Base-by-base conservation (phyloP, 2,888 invertebrate species). In the Cryptops parisi region DNA sequence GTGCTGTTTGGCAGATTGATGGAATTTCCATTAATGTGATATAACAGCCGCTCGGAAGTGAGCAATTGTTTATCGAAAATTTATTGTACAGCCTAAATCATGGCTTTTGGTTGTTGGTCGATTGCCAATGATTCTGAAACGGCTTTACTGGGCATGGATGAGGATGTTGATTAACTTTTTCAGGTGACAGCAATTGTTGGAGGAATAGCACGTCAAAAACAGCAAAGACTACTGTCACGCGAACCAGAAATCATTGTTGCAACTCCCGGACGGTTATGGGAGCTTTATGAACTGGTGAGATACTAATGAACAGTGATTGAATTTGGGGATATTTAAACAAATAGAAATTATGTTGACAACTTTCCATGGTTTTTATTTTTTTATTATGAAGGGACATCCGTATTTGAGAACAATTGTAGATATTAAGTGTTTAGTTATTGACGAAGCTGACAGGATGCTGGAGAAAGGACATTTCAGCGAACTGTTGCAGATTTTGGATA, bases 381-480 rank as follows among this genome's bases (percentile, higher is more conserved):
- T 23, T 9, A 12, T 45, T 25, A 2, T 6, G 9, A 9, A 21
- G 12, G 12, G 22, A 5, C 17, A 44, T 3, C 12, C 38, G 15
- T 50, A 27, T 47, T 45, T 67, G 63, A 51, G 39, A 21, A 49
- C 26, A 33, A 33, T 33, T 9, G 33, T 6, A 33, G 33, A 33
- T 33, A 15, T 61, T 4, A 55, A 54, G 27, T 89, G 81, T 68
- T 72, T 98, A 57, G 94, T 90, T 0, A 87, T 97, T 60, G 98
- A 99, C 69, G 98, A 99, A 74, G 96, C 97, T 0, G 98, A 99
- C 70, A 78, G 98, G 56, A 97, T 99, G 97, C 73, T 97, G 17
- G 97, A 98, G 67, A 82, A 81, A 60, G 91, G 91, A 0, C 97
- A 98, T 67, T 98, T 97, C 68, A 82, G 86, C 59, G 97, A 99